Percentiles rank a stretch among this genome's conserved stretches.
These are phyloP conservation scores for Eudorcas thomsonii DNA, from an alignment of 2,113 vertebrate genomes.

Conservation along the genomic window DNA sequence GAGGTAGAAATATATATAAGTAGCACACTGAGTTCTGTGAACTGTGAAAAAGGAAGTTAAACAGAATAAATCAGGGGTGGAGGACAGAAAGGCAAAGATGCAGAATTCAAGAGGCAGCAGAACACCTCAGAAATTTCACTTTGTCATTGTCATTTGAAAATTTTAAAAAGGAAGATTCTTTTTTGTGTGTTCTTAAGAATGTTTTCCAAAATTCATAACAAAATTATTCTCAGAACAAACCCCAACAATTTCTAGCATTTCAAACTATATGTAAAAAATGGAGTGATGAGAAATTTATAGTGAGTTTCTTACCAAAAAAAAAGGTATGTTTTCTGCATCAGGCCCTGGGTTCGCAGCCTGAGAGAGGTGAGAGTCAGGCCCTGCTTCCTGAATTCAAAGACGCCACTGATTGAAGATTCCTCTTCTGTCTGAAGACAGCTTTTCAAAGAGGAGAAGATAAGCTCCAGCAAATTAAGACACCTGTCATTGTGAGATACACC, in stretches of 20 bases:
- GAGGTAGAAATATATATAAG: neutral
- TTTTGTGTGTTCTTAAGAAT: neutral
- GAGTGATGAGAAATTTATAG: neutral
- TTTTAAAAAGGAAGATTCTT: neutral
- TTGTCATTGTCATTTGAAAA: neutral
- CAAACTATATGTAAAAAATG: neutral
- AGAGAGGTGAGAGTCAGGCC: neutral
- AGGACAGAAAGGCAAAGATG: neutral
- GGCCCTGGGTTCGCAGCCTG: neutral
- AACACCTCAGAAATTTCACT: neutral
- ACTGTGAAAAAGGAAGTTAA: neutral
- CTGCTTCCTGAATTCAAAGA: conserved; percentile 2
- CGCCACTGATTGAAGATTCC: neutral
- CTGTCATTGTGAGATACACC: neutral
- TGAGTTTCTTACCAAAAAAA: neutral
- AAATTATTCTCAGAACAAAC: conserved; percentile 5
- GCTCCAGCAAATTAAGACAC: neutral
- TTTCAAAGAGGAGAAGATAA: neutral
- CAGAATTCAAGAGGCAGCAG: neutral
- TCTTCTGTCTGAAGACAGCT: neutral
- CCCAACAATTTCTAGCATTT: conserved; percentile 12
- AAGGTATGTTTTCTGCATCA: neutral
- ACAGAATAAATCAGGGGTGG: neutral
- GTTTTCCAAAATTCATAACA: neutral
- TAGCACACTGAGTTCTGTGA: neutral